These are phyloP conservation scores for Mamestra configurata DNA, from an alignment of 1,140 invertebrate species.

Conservation along the genomic window DNA sequence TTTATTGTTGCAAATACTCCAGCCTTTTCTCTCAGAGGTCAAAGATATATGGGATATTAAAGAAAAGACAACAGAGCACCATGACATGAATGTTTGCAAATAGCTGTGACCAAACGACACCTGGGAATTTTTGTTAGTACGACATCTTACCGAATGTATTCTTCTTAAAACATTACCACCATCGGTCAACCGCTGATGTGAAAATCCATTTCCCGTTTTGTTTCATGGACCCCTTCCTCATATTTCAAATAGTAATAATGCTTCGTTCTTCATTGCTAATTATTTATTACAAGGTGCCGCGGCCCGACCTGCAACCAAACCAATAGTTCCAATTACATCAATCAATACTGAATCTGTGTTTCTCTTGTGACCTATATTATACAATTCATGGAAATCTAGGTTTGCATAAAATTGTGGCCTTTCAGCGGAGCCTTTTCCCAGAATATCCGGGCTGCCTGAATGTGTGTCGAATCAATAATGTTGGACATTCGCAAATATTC, in stretches of 20 bases:
- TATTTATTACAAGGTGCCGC: not conserved
- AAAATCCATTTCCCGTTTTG: not conserved
- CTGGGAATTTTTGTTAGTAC: too few relatives aligned
- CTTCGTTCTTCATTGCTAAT: not conserved
- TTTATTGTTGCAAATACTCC: too few relatives aligned
- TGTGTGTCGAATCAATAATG: not conserved
- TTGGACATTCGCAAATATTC: not conserved
- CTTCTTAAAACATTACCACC: too few relatives aligned
- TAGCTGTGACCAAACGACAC: too few relatives aligned
- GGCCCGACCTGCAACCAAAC: not conserved
- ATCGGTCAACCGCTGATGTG: too few relatives aligned
- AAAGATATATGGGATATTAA: too few relatives aligned
- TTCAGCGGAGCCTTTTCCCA: conserved; percentile 9
- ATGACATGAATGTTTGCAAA: too few relatives aligned
- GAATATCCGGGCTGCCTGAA: not conserved
- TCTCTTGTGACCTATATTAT: not conserved
- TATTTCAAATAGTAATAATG: too few relatives aligned
- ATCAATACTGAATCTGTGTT: conserved; percentile 10
- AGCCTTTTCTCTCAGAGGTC: too few relatives aligned
- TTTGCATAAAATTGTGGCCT: not conserved
- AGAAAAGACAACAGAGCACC: too few relatives aligned
- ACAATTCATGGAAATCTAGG: not conserved
- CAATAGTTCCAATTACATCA: conserved; percentile 21
- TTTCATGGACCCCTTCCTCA: not conserved
- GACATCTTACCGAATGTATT: too few relatives aligned